Evolutionary conservation across 64 coral and sea anemone genomes (phyloP), one percentile per base, ranked within the genome.

Genomic region (Trachythela sp.): DNA sequence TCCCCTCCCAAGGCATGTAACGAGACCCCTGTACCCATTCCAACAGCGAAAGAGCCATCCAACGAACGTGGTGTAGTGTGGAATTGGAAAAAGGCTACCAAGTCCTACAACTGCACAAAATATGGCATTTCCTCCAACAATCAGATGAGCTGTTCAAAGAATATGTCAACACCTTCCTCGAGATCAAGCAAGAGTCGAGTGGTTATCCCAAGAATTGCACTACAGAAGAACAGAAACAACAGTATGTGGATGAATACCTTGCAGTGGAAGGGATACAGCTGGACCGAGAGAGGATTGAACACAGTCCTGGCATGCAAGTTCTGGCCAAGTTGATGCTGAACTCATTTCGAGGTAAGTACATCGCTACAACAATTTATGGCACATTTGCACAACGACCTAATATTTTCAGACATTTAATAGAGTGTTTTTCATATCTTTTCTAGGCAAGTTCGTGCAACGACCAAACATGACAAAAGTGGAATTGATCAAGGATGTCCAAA

Each of bases 51-150:
- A 33, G 86, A 17, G 13, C 36, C 40, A 0, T 88, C 11, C 24
- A 0, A 68, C 48, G 86, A 0, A 68, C 54, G 31, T 88, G 86
- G 86, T 56, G 54, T 17, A 64, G 13, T 22, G 2, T 40, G 13
- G 86, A 88, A 11, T 9, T 88, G 24, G 2, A 68, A 0, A 89
- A 77, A 83, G 88, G 88, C 10, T 89, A 89, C 45, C 24, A 31
- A 31, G n/a, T 89, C 43, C 40, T 83, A 2, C 0, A 50, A 33
- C 11, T 89, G 34, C 38, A 83, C 45, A 71, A 83, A 22, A 60
- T 89, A n/a, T 76, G 70, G 42, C 42, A 45, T 45, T 45, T 45
- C 42, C 42, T 11, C 42, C 4, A 45, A 45, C 42, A 45, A 45
- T 18, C 18, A n/a, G 40, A 80, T 17, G 41, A 35, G 0, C 13